Percentiles rank a stretch among this genome's conserved stretches.
phyloP scores from a whole-genome alignment of 2,797 vertebrate species.

The Rhabdomys pumilio region DNA sequence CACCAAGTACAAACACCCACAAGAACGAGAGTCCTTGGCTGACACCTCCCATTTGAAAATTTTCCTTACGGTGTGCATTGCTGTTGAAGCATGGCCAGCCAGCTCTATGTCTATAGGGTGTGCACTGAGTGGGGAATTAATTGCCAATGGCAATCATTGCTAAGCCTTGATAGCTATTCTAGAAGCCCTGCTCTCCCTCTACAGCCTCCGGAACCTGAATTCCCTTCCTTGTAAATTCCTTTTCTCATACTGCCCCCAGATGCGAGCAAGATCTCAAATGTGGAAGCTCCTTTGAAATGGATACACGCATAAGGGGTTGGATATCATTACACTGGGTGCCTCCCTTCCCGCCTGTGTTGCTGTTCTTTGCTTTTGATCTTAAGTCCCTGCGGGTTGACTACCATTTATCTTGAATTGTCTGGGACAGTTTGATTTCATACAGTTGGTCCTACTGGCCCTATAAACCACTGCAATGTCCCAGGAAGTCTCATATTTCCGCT shows the following conservation, averaged over 20 bases:
- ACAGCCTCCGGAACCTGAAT: background rate
- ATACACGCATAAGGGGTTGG: fast-evolving
- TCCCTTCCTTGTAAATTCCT: background rate
- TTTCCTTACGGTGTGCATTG: background rate
- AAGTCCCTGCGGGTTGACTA: background rate
- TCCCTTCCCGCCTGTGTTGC: background rate
- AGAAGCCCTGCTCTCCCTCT: background rate
- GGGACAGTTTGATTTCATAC: slow-evolving; percentile 48
- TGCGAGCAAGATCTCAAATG: background rate
- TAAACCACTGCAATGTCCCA: slow-evolving; percentile 62
- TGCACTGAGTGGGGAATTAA: background rate
- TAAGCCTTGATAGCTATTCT: background rate
- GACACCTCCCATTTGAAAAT: background rate
- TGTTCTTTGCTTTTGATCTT: slow-evolving; percentile 45
- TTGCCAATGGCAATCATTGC: background rate
- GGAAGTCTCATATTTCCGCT: slow-evolving; percentile 63
- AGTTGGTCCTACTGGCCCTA: slow-evolving; percentile 37
- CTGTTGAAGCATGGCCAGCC: background rate
- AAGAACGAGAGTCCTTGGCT: background rate
- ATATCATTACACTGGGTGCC: fast-evolving
- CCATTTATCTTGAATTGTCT: slow-evolving; percentile 70
- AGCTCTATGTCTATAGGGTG: background rate
- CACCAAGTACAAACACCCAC: background rate
- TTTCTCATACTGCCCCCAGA: background rate
- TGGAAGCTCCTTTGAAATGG: background rate